A percentile compares a stretch with the other conserved stretches of the same genome.
These are phyloP conservation scores for Nothocercus julius DNA, from an alignment of 2,113 vertebrate genomes.

Conservation along the genomic window DNA sequence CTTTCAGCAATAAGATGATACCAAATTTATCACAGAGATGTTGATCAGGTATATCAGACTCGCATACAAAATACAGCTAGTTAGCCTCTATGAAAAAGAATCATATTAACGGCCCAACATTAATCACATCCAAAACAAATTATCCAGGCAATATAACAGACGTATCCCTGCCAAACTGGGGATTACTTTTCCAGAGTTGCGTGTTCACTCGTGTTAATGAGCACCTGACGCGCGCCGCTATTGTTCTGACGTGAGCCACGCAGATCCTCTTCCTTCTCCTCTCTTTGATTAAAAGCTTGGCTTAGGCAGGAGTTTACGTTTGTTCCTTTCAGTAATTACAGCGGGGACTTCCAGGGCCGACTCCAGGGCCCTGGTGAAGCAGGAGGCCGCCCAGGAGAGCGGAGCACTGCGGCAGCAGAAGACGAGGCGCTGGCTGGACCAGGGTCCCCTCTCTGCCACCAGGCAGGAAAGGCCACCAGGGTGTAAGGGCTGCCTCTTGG, in stretches of 20 bases:
- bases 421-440: too few relatives aligned
- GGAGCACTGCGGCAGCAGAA: not conserved
- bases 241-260: constrained; percentile 25
- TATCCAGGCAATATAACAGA: not conserved
- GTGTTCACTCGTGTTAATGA: not conserved
- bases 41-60: not conserved
- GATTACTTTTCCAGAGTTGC: constrained; percentile 49
- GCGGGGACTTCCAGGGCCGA: not conserved
- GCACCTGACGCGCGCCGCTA: not conserved
- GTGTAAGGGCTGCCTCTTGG: not conserved
- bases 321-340: not conserved
- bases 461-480: too few relatives aligned
- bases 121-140: not conserved
- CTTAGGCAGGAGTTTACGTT: not conserved
- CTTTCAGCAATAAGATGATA: not conserved
- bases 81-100: not conserved
- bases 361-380: not conserved
- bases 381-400: not conserved
- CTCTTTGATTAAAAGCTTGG: constrained; percentile 33
- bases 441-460: too few relatives aligned
- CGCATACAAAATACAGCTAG: not conserved
- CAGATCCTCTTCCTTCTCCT: not conserved
- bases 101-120: not conserved
- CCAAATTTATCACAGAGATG: not conserved
- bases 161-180: not conserved